Base-by-base conservation (phyloP, 2,888 invertebrate species). In the Corbicula japonica region DNA sequence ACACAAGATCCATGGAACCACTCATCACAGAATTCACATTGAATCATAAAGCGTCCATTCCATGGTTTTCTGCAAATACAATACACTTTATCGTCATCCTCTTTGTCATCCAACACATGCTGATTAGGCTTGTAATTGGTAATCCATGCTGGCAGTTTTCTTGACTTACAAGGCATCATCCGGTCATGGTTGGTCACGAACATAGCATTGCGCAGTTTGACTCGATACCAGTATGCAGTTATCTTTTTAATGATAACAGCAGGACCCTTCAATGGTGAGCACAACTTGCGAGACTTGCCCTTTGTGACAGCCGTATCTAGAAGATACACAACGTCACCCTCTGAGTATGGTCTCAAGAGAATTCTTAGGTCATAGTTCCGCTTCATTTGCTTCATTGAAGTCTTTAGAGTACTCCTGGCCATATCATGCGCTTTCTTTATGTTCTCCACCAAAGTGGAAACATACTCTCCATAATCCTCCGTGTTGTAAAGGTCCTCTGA, bases 1-100 rank as follows among this genome's bases (percentile, higher is more conserved):
- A 69, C 52, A 48, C 78, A 73, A 18, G 73, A 73, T 23, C 76
- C 76, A 71, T 76, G 77, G 52, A 35, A 79, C 71, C 74, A 79
- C 30, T 71, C 71, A 15, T 63, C 54, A 21, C 79, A 79, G 38
- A 35, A 62, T 23, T 79, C 71, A 41, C 74, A 79, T 32, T 79
- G 79, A 5, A 76, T 71, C 76, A 71, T 76, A 38, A 76, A 76
- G 32, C 70, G 26, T 0, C 76, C 70, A 2, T 73, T 8, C 69
- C 69, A 78, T 0, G 73, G 74, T 21, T 72, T 50, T 32, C 60
- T 58, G 46, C 79, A 79, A 0, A 63, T 15, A 48, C 79, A 79
- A n/a, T 74, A 70, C 0, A 26, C 26, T 12, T 28, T 28, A 1
- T 34, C 18, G 18, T 63, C 72, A n/a, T n/a, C n/a, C n/a, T n/a